Evolutionary conservation across 2,113 vertebrate genomes (phyloP).

Genomic region (Podarcis cretensis): DNA sequence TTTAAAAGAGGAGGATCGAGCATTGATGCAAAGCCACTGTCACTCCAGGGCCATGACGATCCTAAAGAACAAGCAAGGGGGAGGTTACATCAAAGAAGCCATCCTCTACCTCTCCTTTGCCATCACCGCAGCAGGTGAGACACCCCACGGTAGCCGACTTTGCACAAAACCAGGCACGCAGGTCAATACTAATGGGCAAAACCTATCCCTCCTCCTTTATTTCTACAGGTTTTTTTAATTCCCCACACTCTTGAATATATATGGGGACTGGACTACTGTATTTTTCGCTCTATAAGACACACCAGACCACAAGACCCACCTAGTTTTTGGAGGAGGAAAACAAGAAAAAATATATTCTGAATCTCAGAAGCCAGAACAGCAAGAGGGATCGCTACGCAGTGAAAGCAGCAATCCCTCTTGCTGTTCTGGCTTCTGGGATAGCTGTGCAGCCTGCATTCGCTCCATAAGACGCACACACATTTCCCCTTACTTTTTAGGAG

Average conservation of each 20-base stretch:
- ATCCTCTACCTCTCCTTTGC: slow-evolving; percentile 90
- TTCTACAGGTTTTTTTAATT: not conserved
- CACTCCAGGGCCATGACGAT: slow-evolving; percentile 81
- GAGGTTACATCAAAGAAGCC: slow-evolving; percentile 81
- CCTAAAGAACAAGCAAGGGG: slow-evolving; percentile 71
- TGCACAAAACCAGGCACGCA: not conserved
- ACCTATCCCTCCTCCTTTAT: not conserved
- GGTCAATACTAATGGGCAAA: not conserved
- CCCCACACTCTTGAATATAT: not conserved
- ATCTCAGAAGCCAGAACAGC: no score
- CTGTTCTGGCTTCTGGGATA: no score
- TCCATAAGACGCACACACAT: no score
- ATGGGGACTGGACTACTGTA: no score
- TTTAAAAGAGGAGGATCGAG: slow-evolving; percentile 79
- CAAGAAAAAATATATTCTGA: no score
- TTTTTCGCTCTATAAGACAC: no score
- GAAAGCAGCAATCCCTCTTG: no score
- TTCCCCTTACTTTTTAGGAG: no score
- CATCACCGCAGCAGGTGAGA: slow-evolving; percentile 88
- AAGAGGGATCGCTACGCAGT: no score
- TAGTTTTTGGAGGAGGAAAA: no score
- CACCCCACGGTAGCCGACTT: not conserved
- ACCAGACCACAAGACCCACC: no score
- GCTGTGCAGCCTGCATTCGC: no score
- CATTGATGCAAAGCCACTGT: slow-evolving; percentile 83